Conservation (phyloP, 2,888 invertebrate genomes). For the Metallyticus violacea region DNA sequence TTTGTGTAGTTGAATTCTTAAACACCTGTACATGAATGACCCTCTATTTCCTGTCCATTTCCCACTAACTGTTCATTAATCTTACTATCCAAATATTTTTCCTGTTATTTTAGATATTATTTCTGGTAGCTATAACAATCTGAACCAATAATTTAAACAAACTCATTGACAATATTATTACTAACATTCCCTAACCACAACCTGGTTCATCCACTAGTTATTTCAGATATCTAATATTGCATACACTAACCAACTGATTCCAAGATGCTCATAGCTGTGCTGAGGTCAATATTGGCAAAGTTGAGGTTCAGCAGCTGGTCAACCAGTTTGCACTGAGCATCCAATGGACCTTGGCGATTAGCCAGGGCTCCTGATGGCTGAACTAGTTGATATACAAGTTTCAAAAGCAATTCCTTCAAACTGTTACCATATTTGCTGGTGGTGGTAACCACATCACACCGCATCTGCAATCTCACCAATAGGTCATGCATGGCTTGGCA, state of each 20-base stretch:
- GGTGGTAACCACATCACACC: constrained; percentile 59
- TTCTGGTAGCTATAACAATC: too few species aligned
- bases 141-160: too few species aligned
- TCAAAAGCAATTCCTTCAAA: constrained; percentile 64
- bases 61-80: too few species aligned
- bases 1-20: too few species aligned
- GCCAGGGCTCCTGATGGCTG: constrained; percentile 63
- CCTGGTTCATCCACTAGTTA: too few species aligned
- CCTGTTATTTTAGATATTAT: too few species aligned
- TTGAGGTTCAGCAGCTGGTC: constrained; percentile 63
- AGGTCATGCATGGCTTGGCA: constrained; percentile 71
- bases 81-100: too few species aligned
- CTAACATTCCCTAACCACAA: too few species aligned
- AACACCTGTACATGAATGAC: too few species aligned
- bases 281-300: constrained; percentile 66
- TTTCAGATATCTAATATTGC: too few species aligned
- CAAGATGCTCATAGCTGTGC: constrained; percentile 68
- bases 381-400: constrained; percentile 68
- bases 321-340: constrained; percentile 71
- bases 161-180: too few species aligned
- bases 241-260: constrained; percentile 62
- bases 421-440: constrained; percentile 51
- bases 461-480: constrained; percentile 63
- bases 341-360: constrained; percentile 64
- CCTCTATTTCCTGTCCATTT: too few species aligned